phyloP scores from a whole-genome alignment of 2,797 vertebrate species.

The Falco naumanni region DNA sequence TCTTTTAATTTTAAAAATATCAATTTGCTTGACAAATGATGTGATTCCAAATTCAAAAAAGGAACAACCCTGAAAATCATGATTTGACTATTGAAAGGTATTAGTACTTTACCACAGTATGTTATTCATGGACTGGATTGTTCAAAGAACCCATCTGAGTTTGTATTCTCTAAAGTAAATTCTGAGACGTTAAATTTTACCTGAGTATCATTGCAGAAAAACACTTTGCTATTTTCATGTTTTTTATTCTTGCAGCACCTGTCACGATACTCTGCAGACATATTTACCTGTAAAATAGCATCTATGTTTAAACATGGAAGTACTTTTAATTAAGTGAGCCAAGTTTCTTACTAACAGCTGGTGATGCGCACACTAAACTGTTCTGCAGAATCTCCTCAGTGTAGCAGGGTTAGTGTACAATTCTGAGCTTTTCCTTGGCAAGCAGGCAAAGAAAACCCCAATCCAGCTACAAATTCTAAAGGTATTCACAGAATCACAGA shows the following conservation, averaged over 20 bases:
- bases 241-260: slow-evolving; percentile 36
- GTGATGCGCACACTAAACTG: not conserved
- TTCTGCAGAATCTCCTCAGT: not conserved
- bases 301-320: not conserved
- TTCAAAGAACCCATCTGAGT: not conserved
- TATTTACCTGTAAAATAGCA: slow-evolving; percentile 63
- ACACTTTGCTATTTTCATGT: not conserved
- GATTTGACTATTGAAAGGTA: not conserved
- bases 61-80: not conserved
- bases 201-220: slow-evolving; percentile 64
- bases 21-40: not conserved
- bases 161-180: not conserved
- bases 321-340: not conserved
- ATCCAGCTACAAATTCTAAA: not conserved
- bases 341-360: not conserved
- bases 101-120: not conserved
- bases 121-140: not conserved
- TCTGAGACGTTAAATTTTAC: slow-evolving; percentile 47
- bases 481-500: not conserved
- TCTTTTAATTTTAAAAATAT: not conserved
- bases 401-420: not conserved
- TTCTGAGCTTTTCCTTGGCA: not conserved
- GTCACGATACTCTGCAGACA: slow-evolving; percentile 38
- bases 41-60: not conserved
- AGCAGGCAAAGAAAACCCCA: not conserved